phyloP scores from a whole-genome alignment of 2,888 invertebrate species.

The Eupeodes latifasciatus region DNA sequence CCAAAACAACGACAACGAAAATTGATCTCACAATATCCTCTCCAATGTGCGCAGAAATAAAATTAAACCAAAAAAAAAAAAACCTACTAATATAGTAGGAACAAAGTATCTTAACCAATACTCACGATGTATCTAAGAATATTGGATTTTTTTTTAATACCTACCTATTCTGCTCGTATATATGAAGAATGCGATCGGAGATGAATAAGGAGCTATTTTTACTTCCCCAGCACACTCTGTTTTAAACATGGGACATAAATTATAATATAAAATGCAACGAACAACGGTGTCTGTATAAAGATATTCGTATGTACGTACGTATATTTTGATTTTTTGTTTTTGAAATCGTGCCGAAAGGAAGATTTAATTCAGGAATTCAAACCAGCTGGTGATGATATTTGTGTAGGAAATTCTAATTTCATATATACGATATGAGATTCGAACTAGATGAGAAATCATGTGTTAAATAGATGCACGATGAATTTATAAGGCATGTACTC shows the following conservation, averaged over 20 bases:
- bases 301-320: neutral
- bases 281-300: conserved; percentile 25
- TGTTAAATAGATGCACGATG: conserved; percentile 52
- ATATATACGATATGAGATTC: neutral
- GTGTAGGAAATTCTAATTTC: neutral
- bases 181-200: conserved; percentile 79
- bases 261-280: conserved; percentile 52
- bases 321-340: conserved; percentile 25
- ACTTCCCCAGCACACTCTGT: conserved; percentile 77
- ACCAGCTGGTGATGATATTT: conserved; percentile 59
- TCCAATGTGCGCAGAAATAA: conserved; percentile 32
- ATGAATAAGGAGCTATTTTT: conserved; percentile 83
- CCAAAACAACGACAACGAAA: conserved; percentile 33
- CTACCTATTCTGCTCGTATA: neutral
- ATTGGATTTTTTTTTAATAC: neutral
- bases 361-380: conserved; percentile 45
- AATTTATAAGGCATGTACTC: neutral
- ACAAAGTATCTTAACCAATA: conserved; percentile 42
- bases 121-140: conserved; percentile 25
- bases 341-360: conserved; percentile 67
- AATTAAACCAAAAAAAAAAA: neutral
- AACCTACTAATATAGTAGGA: neutral
- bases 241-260: conserved; percentile 74
- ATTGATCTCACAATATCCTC: conserved; percentile 60
- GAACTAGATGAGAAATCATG: conserved; percentile 39